Evolutionary conservation across 2,113 vertebrate genomes (phyloP).

Genomic region (Pterocles gutturalis): DNA sequence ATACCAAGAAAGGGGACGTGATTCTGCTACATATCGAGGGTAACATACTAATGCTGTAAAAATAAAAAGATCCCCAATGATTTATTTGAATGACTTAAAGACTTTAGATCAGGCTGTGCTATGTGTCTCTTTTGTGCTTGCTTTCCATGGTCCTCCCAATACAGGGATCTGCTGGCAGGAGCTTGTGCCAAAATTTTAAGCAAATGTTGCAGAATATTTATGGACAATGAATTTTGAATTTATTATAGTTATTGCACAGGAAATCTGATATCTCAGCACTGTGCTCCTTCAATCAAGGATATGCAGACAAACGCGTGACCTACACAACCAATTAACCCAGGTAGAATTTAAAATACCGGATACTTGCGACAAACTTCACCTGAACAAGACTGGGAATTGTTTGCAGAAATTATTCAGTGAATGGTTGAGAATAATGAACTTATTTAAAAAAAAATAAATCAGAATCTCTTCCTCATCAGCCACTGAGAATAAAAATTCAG

Average conservation of each 20-base stretch:
- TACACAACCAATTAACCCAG: neutral
- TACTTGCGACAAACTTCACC: constrained; percentile 8
- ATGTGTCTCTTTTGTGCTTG: neutral
- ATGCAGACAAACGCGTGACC: neutral
- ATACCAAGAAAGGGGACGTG: accelerated
- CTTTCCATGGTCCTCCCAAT: neutral
- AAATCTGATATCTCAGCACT: constrained; percentile 67
- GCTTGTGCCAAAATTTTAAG: constrained; percentile 16
- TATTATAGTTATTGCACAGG: constrained; percentile 73
- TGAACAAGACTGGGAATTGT: neutral
- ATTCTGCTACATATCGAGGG: neutral
- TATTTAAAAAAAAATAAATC: neutral
- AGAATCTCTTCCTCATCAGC: neutral
- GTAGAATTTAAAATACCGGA: neutral
- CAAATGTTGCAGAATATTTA: constrained; percentile 71
- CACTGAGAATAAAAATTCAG: neutral
- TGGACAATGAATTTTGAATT: constrained; percentile 50
- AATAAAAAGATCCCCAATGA: neutral
- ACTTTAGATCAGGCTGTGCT: neutral
- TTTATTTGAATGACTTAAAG: neutral
- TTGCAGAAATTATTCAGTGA: neutral
- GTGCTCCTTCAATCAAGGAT: neutral
- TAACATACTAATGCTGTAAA: neutral
- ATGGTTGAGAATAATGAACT: neutral
- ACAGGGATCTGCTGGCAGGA: neutral